Conservation (phyloP, 2,888 invertebrate genomes). For the Congeria kusceri region DNA sequence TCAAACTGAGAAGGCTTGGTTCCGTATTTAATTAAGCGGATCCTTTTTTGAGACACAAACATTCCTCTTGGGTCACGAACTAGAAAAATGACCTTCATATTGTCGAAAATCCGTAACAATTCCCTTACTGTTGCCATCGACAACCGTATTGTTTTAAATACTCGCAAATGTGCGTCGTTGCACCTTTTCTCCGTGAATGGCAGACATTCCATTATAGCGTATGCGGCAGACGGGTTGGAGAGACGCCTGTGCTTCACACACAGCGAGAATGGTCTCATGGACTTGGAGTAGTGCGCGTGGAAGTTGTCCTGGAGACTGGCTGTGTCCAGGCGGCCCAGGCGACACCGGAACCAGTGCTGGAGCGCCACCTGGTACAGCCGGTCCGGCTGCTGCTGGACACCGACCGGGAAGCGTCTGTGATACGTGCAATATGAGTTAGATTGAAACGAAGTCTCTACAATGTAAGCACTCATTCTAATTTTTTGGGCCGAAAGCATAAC, state of each 20-base stretch:
- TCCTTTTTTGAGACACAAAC: constrained; percentile 30
- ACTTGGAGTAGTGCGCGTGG: not conserved
- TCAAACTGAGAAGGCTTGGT: not conserved
- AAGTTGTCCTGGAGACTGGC: constrained; percentile 5
- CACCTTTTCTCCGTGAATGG: not conserved
- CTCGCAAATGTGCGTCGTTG: constrained; percentile 6
- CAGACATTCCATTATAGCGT: constrained; percentile 21
- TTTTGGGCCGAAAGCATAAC: no score
- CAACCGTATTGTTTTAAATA: constrained; percentile 54
- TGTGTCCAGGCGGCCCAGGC: not conserved
- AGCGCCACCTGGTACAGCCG: not conserved
- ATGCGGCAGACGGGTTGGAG: not conserved
- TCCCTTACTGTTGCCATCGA: constrained; percentile 29
- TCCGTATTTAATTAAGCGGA: not conserved
- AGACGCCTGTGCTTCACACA: constrained; percentile 1
- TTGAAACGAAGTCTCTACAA: no score
- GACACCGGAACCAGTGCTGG: constrained; percentile 7
- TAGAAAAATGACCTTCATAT: constrained; percentile 53
- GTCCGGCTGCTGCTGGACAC: not conserved
- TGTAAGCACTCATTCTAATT: no score
- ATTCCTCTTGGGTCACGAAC: constrained; percentile 59
- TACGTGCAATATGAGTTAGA: no score
- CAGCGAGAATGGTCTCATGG: not conserved
- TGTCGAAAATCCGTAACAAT: constrained; percentile 37
- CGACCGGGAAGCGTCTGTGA: not conserved